These are phyloP conservation scores for Clarias gariepinus DNA, from an alignment of 2,113 vertebrate genomes.

Conservation along the genomic window DNA sequence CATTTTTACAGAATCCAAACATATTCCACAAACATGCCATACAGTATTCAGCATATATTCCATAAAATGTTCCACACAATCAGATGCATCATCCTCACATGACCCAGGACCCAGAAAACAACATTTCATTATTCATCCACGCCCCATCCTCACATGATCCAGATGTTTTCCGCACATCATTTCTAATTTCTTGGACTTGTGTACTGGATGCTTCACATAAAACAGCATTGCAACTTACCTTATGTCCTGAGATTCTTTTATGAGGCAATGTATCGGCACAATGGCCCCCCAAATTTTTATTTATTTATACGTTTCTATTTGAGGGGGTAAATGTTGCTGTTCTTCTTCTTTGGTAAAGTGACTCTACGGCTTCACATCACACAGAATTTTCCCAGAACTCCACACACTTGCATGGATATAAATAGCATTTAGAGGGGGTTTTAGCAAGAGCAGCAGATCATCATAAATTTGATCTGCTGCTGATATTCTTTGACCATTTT, in stretches of 20 bases:
- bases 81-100: not conserved
- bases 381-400: not conserved
- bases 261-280: too few relatives aligned
- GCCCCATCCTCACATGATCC: not conserved
- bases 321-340: too few relatives aligned
- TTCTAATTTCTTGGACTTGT: not conserved
- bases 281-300: too few relatives aligned
- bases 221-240: too few relatives aligned
- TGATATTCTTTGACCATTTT: not conserved
- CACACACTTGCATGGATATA: not conserved
- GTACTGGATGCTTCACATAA: not conserved
- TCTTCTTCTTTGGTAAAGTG: too few relatives aligned
- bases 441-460: not conserved
- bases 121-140: not conserved
- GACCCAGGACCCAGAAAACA: not conserved
- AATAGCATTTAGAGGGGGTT: not conserved
- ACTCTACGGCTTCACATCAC: too few relatives aligned
- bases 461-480: too few relatives aligned
- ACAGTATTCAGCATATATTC: not conserved
- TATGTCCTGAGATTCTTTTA: too few relatives aligned
- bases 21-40: too few relatives aligned
- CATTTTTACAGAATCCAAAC: not conserved
- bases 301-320: too few relatives aligned
- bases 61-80: too few relatives aligned
- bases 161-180: not conserved